phyloP scores from a whole-genome alignment of 2,888 invertebrate genomes.

The Dynastes tityus region DNA sequence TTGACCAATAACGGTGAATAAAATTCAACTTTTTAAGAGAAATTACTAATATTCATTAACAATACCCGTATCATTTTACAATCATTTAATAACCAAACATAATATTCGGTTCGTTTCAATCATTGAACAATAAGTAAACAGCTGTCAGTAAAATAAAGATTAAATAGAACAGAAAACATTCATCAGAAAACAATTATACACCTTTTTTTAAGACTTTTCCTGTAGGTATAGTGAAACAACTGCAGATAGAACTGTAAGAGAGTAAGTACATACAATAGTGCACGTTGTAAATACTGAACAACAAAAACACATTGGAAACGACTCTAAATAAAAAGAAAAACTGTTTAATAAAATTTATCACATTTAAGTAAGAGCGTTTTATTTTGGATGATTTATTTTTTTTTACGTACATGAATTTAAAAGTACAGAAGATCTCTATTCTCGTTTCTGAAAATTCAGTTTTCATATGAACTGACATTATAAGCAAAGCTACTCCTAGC shows the following conservation, averaged over 20 bases:
- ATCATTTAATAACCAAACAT: too few species aligned
- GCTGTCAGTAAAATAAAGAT: not conserved
- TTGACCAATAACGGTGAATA: too few species aligned
- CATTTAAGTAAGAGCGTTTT: conserved; percentile 17
- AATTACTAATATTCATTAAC: too few species aligned
- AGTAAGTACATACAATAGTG: conserved; percentile 27
- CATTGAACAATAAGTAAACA: too few species aligned
- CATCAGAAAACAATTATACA: conserved; percentile 16
- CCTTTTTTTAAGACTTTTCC: conserved; percentile 1
- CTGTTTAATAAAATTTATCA: conserved; percentile 6
- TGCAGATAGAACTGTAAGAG: conserved; percentile 18
- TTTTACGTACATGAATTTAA: not conserved
- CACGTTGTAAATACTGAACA: conserved; percentile 15
- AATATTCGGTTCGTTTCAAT: too few species aligned
- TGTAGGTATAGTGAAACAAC: conserved; percentile 14
- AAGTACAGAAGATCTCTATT: too few species aligned
- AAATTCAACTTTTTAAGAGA: too few species aligned
- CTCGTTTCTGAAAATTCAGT: too few species aligned
- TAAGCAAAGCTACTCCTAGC: too few species aligned
- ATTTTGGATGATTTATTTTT: conserved; percentile 35
- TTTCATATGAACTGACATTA: too few species aligned
- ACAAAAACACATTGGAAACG: conserved; percentile 14
- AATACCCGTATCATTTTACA: too few species aligned
- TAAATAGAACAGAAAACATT: not conserved
- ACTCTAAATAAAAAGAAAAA: conserved; percentile 5